Evolutionary conservation across 2,113 vertebrate species (phyloP).

Genomic region (Ondatra zibethicus): DNA sequence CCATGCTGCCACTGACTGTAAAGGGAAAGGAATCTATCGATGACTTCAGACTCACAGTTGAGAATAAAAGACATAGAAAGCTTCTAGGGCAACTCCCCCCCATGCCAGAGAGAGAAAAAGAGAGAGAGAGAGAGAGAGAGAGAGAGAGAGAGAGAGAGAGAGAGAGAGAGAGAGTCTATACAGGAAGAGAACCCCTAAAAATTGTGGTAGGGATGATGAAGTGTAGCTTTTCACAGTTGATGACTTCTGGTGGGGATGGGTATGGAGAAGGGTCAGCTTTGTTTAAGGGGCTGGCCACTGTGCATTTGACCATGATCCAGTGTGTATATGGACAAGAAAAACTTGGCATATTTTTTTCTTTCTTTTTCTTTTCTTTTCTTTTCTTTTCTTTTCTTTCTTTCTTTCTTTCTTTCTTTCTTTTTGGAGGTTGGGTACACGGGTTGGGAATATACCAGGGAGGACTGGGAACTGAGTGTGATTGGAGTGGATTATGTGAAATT

Average conservation of each 20-base stretch:
- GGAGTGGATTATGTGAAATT: too few species aligned
- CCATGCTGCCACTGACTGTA: neutral
- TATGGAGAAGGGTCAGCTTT: neutral
- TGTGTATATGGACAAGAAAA: neutral
- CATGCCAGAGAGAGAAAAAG: too few species aligned
- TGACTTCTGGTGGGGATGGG: neutral
- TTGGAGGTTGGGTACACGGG: neutral
- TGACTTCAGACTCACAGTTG: neutral
- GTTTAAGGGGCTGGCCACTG: neutral
- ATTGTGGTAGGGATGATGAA: too few species aligned
- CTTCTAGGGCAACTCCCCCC: neutral
- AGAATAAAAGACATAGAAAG: neutral
- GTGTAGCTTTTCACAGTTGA: neutral
- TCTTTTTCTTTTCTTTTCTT: too few species aligned
- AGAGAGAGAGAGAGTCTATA: too few species aligned
- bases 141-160: too few species aligned
- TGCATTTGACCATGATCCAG: neutral
- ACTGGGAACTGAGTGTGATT: neutral
- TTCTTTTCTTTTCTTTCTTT: neutral
- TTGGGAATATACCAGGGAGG: neutral
- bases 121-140: too few species aligned
- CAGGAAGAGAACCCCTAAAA: too few species aligned
- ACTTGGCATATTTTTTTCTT: neutral
- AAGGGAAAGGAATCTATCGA: neutral
- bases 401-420: neutral